Base-by-base conservation (phyloP, 2,888 invertebrate genomes). In the Eupithecia subfuscata region DNA sequence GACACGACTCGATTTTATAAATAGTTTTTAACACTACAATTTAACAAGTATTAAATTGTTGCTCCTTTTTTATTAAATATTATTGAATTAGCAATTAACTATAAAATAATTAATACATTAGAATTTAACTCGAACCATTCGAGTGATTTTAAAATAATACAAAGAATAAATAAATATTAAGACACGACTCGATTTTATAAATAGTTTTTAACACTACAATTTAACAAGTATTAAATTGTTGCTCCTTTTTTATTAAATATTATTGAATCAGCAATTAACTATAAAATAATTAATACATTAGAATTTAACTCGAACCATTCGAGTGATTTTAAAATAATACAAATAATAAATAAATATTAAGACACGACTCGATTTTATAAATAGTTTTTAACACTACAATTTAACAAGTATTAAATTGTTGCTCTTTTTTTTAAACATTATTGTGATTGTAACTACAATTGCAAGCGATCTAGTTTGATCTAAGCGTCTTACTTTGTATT, bases 391-490 rank as follows among this genome's bases (percentile, higher is more conserved):
- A 56, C 22, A 60, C 25, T 60, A 60, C 22, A 60, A 60, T 5
- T 60, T 60, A 25, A 60, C 11, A 37, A 37, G 37, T 37, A 37
- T 37, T 7, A 37, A 37, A 25, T 12, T 60, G 25, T 60, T 60
- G 25, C 6, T 12, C 22, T 25, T n/a, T n/a, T 16, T 48, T 48
- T 3, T 3, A 5, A 52, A 25, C 6, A 60, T 64, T 68, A 30
- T 69, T 45, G 48, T 37, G 11, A 60, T 60, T 40, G n/a, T 40
- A n/a, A 2, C 22, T 60, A 70, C n/a, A 22, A 22, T 56, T 25
- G 43, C 22, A 65, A 71, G 68, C 73, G 22, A 73, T 73, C 43
- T 69, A 70, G 56, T 43, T 74, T 43, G 22, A 37, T 65, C 56
- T 56, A 75, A 63, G n/a, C 65, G 14, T 52, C 37, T 72, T 52